Base-by-base conservation (phyloP, 64 coral and sea anemone species). In the Anthopleura sola region DNA sequence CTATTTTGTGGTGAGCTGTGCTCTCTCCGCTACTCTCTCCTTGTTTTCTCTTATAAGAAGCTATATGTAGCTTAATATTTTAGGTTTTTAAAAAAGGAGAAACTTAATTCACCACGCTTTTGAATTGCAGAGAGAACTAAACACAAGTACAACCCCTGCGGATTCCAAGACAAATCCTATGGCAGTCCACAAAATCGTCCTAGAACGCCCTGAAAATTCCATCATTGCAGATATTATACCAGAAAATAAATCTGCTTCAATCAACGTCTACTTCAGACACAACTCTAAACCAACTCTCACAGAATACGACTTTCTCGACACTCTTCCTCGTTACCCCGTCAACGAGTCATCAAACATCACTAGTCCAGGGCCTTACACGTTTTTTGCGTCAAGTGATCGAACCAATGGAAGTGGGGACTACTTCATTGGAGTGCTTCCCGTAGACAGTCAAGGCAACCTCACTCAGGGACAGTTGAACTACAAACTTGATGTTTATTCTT, bases 331-430 rank as follows among this genome's bases (percentile, higher is more conserved):
- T 60, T 80, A 85, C 75, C 54, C 39, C 36, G 23, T 86, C 74
- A 78, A 77, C 23, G 85, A 87, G 20, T 44, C 46, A 6, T 39
- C 16, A 55, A 90, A 86, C 38, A 80, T 49, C 68, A 80, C 75
- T 14, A 77, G 82, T 46, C 40, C 75, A 23, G 85, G 83, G 34
- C 86, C 80, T 29, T 91, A 88, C 55, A 88, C 54, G 74, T 50
- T 95, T 44, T 91, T 91, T 78, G 38, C 90, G 14, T 47, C 86
- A 16, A 83, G 57, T 82, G 86, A 91, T 18, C 57, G 87, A 20
- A 60, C 90, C n/a, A 87, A 88, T 56, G 89, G 86, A 32, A 82
- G 64, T 78, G 88, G 93, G 47, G n/a, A 49, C 28, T 95, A 95
- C 38, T 95, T 81, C 48, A 85, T 95, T 32, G 93, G 93, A 39